Evolutionary conservation across 2,888 invertebrate genomes (phyloP), one percentile per base, ranked within the genome.

Genomic region (Trichacis sp.): DNA sequence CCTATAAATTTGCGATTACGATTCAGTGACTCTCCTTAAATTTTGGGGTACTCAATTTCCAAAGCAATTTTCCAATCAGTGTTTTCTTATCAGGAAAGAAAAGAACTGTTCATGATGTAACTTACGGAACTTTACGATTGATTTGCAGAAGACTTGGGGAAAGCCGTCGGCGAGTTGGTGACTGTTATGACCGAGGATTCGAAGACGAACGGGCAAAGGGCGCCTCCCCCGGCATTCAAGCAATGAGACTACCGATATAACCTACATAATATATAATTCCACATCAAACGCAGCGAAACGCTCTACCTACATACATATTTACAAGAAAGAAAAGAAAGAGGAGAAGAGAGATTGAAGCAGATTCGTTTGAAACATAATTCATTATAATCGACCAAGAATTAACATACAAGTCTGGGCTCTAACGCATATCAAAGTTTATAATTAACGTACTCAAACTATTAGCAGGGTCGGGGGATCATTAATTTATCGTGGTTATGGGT

Each of bases 141-240:
- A 52, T 56, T 87, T 86, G 47, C 87, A 91, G 94, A 93, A 83
- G 94, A 95, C 85, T 88, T 96, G 71, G 94, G 94, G 59, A 91
- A 92, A 84, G 95, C 94, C 61, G 93, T 96, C 73, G 94, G 94
- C 78, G 92, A 93, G 79, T 87, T 96, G 78, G 96, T 96, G 69
- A 93, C 93, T 45, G 95, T 94, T 52, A 95, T 96, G 90, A 93
- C 92, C 42, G 92, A 95, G 79, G 94, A 95, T 58, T 59, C 74
- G 46, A 77, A 73, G 53, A 73, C 78, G 52, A 83, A 83, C 53
- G 82, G 82, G 36, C 79, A 80, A 62, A 73, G 81, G 66, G 76
- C 79, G 18, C 77, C 81, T 51, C 82, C 82, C 42, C 83, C 84
- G 24, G 82, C 79, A 69, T 83, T 83, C 58, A 83, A 81, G 66